These are phyloP conservation scores for Chromis chromis DNA, from an alignment of 2,797 vertebrate species.

Conservation along the genomic window DNA sequence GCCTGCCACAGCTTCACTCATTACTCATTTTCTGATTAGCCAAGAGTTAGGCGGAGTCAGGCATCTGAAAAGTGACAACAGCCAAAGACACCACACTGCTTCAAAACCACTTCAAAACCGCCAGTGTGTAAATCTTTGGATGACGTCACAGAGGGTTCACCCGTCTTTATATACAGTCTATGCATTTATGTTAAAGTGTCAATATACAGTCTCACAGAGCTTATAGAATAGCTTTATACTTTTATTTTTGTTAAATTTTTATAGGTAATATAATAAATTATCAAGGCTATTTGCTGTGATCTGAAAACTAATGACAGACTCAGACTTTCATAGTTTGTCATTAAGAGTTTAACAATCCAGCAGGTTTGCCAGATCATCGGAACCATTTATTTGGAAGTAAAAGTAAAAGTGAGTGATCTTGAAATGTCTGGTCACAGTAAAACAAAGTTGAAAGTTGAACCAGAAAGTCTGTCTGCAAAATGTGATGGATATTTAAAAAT, in stretches of 20 bases:
- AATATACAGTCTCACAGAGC: background rate
- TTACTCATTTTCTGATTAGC: too few species aligned
- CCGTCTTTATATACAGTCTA: too few species aligned
- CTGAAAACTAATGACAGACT: background rate
- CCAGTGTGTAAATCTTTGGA: too few species aligned
- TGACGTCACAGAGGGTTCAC: too few species aligned
- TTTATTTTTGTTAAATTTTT: background rate
- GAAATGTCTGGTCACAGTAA: background rate
- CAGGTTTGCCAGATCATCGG: too few species aligned
- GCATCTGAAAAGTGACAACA: too few species aligned
- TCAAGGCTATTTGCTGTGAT: background rate
- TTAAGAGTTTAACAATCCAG: background rate
- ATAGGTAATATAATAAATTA: background rate
- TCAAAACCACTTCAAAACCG: too few species aligned
- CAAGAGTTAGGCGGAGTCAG: too few species aligned
- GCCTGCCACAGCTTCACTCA: too few species aligned
- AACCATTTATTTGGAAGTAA: background rate
- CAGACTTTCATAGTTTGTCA: background rate
- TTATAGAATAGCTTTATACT: background rate
- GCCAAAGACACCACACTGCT: too few species aligned
- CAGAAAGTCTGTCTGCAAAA: background rate
- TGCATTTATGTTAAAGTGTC: too few species aligned
- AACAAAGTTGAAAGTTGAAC: background rate
- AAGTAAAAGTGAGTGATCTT: background rate
- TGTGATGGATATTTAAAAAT: background rate